Evolutionary conservation across 1,140 invertebrate genomes (phyloP).

Genomic region (Microplitis demolitor): DNA sequence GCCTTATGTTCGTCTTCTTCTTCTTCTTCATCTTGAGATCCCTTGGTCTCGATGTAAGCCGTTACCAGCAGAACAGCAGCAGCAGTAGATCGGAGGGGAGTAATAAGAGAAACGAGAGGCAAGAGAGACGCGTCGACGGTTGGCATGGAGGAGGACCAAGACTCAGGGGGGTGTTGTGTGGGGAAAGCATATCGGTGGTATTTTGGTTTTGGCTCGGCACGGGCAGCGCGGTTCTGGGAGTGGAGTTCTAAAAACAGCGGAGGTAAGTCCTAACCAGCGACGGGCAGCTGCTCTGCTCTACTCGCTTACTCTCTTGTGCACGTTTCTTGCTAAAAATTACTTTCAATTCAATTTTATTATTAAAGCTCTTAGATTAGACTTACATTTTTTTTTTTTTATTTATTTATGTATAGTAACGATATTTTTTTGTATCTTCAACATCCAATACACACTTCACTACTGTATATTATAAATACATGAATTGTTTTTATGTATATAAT

Average conservation of each 20-base stretch:
- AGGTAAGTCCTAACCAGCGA: conserved; percentile 54
- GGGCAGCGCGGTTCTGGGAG: conserved; percentile 60
- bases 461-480: no score
- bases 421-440: not conserved
- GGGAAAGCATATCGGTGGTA: conserved; percentile 49
- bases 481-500: no score
- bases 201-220: conserved; percentile 62
- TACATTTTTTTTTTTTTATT: not conserved
- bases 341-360: conserved; percentile 13
- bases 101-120: not conserved
- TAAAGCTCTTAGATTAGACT: not conserved
- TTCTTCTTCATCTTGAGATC: conserved; percentile 3
- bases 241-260: conserved; percentile 63
- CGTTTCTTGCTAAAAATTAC: conserved; percentile 27
- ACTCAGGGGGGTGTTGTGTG: conserved; percentile 27
- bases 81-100: not conserved
- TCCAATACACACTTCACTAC: conserved; percentile 20
- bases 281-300: conserved; percentile 31
- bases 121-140: conserved; percentile 3
- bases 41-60: not conserved
- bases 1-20: conserved; percentile 10
- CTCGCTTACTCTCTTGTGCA: conserved; percentile 29
- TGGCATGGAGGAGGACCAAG: conserved; percentile 12
- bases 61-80: no score
- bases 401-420: not conserved